Evolutionary conservation across 2,113 vertebrate genomes (phyloP).

Genomic region (Leptodactylus fuscus): DNA sequence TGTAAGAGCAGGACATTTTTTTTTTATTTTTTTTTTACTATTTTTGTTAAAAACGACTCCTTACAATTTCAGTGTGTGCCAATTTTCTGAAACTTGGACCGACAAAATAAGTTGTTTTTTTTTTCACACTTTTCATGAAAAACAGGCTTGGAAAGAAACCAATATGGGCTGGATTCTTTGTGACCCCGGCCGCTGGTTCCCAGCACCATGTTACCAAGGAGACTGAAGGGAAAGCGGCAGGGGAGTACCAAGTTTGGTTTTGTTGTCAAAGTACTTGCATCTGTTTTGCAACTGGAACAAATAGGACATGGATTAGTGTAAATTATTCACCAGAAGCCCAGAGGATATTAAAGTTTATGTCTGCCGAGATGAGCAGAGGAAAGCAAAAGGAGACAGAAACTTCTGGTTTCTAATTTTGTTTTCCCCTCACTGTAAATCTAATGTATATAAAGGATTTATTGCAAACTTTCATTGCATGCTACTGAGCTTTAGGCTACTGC

Average conservation of each 20-base stretch:
- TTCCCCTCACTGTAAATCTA: neutral
- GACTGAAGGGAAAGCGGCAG: neutral
- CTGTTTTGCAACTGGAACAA: constrained; percentile 33
- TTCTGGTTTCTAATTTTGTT: neutral
- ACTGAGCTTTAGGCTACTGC: neutral
- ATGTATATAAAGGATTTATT: neutral
- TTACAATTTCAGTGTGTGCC: neutral
- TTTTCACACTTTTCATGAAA: no score
- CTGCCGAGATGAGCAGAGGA: neutral
- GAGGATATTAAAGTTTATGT: constrained; percentile 35
- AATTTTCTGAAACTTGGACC: neutral
- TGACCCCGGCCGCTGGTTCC: neutral
- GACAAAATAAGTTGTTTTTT: neutral
- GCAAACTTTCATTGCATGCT: neutral
- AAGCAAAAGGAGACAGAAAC: neutral
- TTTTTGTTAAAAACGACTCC: no score
- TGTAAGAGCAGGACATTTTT: neutral
- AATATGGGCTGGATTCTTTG: neutral
- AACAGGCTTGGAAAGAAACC: neutral
- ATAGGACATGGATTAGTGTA: constrained; percentile 39
- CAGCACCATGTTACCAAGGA: neutral
- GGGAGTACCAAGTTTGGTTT: neutral
- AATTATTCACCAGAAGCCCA: constrained; percentile 33
- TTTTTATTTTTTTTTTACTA: neutral
- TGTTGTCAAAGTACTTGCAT: constrained; percentile 27